These are phyloP conservation scores for Laterallus jamaicensis DNA, from an alignment of 2,113 vertebrate species.

Conservation along the genomic window DNA sequence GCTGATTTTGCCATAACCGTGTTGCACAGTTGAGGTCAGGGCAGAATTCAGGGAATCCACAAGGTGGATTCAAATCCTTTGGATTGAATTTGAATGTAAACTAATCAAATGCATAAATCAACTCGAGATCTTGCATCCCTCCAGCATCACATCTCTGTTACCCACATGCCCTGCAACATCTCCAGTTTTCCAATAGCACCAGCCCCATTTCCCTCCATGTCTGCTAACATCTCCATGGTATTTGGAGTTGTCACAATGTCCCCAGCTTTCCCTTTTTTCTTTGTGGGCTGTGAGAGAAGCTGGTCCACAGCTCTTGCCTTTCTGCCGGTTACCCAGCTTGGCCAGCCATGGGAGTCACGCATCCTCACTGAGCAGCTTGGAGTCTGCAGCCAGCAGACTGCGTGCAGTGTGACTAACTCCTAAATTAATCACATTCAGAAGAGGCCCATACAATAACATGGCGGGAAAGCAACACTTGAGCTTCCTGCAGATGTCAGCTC, in stretches of 20 bases:
- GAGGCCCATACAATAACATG: neutral
- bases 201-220: neutral
- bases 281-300: neutral
- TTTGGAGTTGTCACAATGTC: neutral
- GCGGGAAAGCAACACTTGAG: neutral
- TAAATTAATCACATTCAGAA: neutral
- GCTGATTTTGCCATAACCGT: neutral
- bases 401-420: neutral
- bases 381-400: neutral
- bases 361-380: neutral
- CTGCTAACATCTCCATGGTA: neutral
- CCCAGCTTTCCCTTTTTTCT: neutral
- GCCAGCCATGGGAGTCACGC: rapidly evolving
- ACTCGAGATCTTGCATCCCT: neutral
- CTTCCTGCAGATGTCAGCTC: neutral
- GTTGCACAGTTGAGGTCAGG: neutral
- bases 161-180: neutral
- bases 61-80: neutral
- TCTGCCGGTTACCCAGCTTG: neutral
- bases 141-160: neutral
- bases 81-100: neutral
- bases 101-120: neutral
- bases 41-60: neutral
- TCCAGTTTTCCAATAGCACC: neutral
- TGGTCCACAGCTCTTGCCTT: neutral